A percentile compares a stretch with the other conserved stretches of the same genome.
Conservation (phyloP, 2,797 vertebrate genomes). For the Eospalax fontanierii region DNA sequence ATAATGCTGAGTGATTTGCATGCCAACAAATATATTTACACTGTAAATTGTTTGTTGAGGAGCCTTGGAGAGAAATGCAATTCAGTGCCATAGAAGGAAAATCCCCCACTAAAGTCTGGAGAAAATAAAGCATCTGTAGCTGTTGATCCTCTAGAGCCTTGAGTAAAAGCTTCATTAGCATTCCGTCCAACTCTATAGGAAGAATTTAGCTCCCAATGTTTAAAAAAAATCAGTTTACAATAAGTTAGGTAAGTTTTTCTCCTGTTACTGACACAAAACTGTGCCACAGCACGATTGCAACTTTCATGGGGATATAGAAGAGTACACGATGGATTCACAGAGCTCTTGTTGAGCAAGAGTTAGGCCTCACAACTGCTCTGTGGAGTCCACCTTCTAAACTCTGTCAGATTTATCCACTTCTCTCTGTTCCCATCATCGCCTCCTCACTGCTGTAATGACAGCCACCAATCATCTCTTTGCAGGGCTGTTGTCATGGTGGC, state of each 20-base stretch:
- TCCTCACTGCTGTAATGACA: background rate
- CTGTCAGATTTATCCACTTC: background rate
- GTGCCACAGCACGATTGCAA: background rate
- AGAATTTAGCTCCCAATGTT: conserved; percentile 40
- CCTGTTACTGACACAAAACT: background rate
- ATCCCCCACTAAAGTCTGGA: conserved; percentile 76
- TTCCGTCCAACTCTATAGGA: conserved; percentile 73
- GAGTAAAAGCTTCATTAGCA: conserved; percentile 83
- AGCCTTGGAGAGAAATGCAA: conserved; percentile 90
- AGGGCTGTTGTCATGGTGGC: background rate
- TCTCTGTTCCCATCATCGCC: background rate
- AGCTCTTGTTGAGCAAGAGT: background rate
- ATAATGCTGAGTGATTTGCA: conserved; percentile 92
- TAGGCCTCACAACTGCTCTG: background rate
- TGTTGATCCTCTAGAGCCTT: conserved; percentile 83
- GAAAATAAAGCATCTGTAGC: conserved; percentile 80
- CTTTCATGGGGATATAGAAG: background rate
- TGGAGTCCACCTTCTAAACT: background rate
- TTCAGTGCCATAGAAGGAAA: conserved; percentile 83
- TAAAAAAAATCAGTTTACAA: background rate
- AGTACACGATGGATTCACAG: background rate
- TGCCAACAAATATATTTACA: conserved; percentile 93
- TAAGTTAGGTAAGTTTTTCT: background rate
- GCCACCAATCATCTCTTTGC: background rate
- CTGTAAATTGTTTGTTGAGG: conserved; percentile 91